Evolutionary conservation across 2,888 invertebrate species (phyloP), one percentile per base, ranked within the genome.

Genomic region (Drosophila mayaguana): DNA sequence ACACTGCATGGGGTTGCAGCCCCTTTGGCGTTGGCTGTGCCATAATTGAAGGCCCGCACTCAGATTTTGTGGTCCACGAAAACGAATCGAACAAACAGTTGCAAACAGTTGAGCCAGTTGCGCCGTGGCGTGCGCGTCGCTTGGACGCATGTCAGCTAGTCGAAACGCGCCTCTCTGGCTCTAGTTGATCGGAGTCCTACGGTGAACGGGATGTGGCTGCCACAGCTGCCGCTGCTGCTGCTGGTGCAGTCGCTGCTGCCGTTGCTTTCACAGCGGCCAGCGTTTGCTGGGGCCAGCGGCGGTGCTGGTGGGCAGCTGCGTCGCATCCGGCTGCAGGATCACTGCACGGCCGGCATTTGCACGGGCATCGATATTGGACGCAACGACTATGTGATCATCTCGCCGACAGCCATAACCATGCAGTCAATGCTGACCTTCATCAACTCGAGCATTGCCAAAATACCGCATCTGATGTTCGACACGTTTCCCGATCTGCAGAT

Each of bases 321-420:
- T 34, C 92, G 92, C 70, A 86, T 92, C 62, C 92, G 92, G 90
- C 80, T 92, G 89, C 90, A 92, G 88, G 92, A 92, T 78, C 92
- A 92, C 71, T 92, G 92, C 68, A 82, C 71, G 36, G 78, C 83
- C 7, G 86, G 89, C n/a, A 81, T 92, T 38, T 92, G 92, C 14
- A 80, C 84, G 22, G 91, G 89, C 59, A 80, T 92, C 22, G 78
- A 80, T 32, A 92, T 92, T 50, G 90, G 86, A 6, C 91, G 91
- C 46, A 91, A 91, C 63, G 92, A 92, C 55, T 92, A 91, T 59
- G 92, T 92, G 36, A 92, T 92, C 36, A 76, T 92, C 16, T 92
- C 92, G 14, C 91, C 91, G 62, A 79, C 81, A 16, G 88, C 92
- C 28, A 90, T 91, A 36, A 83, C 80, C 32, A 92, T 92, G 63